phyloP scores from a whole-genome alignment of 2,888 invertebrate genomes.

The Ceraclea dissimilis region DNA sequence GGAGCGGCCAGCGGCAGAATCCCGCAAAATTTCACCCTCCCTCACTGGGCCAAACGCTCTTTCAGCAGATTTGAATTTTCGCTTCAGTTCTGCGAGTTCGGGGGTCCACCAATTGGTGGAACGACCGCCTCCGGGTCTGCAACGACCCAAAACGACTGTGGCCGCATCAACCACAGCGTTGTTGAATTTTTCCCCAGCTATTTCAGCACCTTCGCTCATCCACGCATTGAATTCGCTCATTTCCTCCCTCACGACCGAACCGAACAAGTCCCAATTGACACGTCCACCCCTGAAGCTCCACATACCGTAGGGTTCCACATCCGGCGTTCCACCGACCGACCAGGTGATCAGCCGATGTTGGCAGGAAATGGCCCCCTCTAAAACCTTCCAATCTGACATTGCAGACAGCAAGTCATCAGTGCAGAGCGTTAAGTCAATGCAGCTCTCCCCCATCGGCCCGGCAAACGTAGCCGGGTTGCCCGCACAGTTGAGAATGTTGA shows the following conservation, averaged over 20 bases:
- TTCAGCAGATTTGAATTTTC: background rate
- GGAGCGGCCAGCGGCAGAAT: background rate
- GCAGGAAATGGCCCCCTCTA: conserved; percentile 1
- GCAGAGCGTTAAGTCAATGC: conserved; percentile 5
- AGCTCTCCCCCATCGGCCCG: too few species aligned
- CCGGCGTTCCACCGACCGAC: background rate
- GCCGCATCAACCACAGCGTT: conserved; percentile 4
- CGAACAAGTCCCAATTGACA: conserved; percentile 4
- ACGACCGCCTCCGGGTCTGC: background rate
- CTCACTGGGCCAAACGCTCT: background rate
- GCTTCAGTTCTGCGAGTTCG: background rate
- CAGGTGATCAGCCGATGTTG: conserved; percentile 3
- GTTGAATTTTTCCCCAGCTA: conserved; percentile 4
- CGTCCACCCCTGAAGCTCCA: conserved; percentile 1
- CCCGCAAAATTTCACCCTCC: background rate
- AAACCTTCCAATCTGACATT: conserved; percentile 2
- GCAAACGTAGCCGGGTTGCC: too few species aligned
- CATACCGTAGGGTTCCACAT: background rate
- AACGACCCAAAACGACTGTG: background rate
- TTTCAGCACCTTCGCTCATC: background rate
- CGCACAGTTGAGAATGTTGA: background rate
- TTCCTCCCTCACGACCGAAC: background rate
- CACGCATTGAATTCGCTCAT: background rate
- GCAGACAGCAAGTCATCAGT: background rate
- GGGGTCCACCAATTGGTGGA: too few species aligned